A percentile compares a stretch with the other conserved stretches of the same genome.
These are phyloP conservation scores for Loriculus beryllinus DNA, from an alignment of 2,797 vertebrate genomes.

Conservation along the genomic window DNA sequence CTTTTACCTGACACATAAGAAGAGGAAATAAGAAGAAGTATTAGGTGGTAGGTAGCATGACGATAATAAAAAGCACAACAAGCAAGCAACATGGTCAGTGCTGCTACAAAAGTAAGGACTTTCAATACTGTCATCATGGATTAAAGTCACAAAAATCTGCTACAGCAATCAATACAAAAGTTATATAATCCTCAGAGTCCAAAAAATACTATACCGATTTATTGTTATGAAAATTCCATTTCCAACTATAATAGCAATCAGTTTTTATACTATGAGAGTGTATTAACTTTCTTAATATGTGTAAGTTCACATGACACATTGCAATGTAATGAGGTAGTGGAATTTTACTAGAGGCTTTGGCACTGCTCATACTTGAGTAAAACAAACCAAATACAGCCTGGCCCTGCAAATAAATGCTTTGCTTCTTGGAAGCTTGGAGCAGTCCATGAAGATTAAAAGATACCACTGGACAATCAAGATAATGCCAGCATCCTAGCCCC, in stretches of 20 bases:
- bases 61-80: background rate
- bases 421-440: background rate
- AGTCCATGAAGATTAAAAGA: background rate
- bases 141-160: background rate
- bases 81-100: background rate
- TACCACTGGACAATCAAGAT: background rate
- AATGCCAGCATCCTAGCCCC: background rate
- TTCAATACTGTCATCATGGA: background rate
- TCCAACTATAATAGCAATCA: background rate
- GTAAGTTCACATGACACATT: background rate
- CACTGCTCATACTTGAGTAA: background rate
- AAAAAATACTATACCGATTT: background rate
- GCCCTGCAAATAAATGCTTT: background rate
- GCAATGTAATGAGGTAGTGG: background rate
- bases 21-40: background rate
- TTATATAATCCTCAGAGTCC: background rate
- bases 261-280: background rate
- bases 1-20: background rate
- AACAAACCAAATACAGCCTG: background rate
- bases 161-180: background rate
- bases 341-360: background rate
- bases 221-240: background rate
- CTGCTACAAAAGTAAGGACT: background rate
- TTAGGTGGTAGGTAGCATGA: background rate
- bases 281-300: background rate